These are phyloP conservation scores for Ochropacha duplaris DNA, from an alignment of 2,888 invertebrate species.

Conservation along the genomic window DNA sequence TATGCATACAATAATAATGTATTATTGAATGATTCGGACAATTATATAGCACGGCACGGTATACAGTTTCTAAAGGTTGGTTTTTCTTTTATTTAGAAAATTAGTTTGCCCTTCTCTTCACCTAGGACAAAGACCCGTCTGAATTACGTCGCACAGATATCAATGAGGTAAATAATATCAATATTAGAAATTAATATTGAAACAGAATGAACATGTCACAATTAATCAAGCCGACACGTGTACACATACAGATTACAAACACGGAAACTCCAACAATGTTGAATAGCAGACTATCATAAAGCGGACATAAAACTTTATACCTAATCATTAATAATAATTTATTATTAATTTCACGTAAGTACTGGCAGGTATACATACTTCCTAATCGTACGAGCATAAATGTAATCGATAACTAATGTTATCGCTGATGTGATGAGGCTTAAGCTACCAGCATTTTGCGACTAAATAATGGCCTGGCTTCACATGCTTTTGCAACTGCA, in stretches of 20 bases:
- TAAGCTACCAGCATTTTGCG: not conserved
- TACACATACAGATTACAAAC: conserved; percentile 24
- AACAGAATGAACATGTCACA: conserved; percentile 22
- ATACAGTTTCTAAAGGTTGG: too few relatives aligned
- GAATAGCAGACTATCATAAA: conserved; percentile 15
- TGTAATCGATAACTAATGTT: too few relatives aligned
- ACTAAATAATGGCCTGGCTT: not conserved
- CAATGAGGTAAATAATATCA: conserved; percentile 1
- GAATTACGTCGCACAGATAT: not conserved
- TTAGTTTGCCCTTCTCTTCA: too few relatives aligned
- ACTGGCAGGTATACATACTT: not conserved
- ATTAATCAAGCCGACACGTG: conserved; percentile 34
- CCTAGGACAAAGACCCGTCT: not conserved
- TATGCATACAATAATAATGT: too few relatives aligned
- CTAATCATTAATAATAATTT: not conserved
- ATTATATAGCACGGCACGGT: too few relatives aligned
- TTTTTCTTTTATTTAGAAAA: too few relatives aligned
- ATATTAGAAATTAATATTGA: conserved; percentile 28
- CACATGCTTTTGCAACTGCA: not conserved
- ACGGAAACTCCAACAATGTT: conserved; percentile 29
- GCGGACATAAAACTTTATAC: conserved; percentile 1
- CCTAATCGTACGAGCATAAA: too few relatives aligned
- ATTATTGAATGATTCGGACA: too few relatives aligned
- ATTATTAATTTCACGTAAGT: too few relatives aligned
- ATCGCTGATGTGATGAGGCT: too few relatives aligned